phyloP scores from a whole-genome alignment of 2,888 invertebrate genomes.

The Tyria jacobaeae region DNA sequence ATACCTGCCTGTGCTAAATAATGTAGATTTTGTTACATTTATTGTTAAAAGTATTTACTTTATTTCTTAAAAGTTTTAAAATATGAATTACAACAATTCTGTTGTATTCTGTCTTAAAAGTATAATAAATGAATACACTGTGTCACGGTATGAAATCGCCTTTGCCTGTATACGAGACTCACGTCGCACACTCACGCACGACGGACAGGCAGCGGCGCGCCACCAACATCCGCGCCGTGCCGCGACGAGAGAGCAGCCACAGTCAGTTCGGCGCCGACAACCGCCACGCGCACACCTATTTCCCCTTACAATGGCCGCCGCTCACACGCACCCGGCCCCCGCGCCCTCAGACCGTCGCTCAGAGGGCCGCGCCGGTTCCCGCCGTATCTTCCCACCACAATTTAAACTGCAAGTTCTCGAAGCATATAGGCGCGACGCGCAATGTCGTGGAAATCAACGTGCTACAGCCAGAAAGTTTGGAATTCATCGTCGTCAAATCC shows the following conservation, averaged over 20 bases:
- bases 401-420: slow-evolving; percentile 96
- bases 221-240: slow-evolving; percentile 76
- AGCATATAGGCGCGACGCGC: slow-evolving; percentile 94
- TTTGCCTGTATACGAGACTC: slow-evolving; percentile 76
- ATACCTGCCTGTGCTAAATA: too few relatives aligned
- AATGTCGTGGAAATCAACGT: slow-evolving; percentile 95
- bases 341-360: slow-evolving; percentile 81
- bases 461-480: slow-evolving; percentile 96
- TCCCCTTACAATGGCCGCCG: slow-evolving; percentile 75
- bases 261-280: slow-evolving; percentile 85
- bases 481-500: slow-evolving; percentile 95
- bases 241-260: slow-evolving; percentile 71
- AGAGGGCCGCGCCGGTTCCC: slow-evolving; percentile 90
- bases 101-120: not conserved
- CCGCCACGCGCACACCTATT: slow-evolving; percentile 80
- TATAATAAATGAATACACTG: not conserved
- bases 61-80: not conserved
- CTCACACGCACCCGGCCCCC: slow-evolving; percentile 81
- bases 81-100: not conserved
- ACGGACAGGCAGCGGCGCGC: slow-evolving; percentile 84
- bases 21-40: too few relatives aligned
- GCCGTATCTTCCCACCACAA: slow-evolving; percentile 95
- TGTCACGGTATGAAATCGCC: slow-evolving; percentile 53
- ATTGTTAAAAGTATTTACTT: not conserved
- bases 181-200: slow-evolving; percentile 82